Conservation (phyloP, 2,113 vertebrate species). For the Corythornis vintsioides region DNA sequence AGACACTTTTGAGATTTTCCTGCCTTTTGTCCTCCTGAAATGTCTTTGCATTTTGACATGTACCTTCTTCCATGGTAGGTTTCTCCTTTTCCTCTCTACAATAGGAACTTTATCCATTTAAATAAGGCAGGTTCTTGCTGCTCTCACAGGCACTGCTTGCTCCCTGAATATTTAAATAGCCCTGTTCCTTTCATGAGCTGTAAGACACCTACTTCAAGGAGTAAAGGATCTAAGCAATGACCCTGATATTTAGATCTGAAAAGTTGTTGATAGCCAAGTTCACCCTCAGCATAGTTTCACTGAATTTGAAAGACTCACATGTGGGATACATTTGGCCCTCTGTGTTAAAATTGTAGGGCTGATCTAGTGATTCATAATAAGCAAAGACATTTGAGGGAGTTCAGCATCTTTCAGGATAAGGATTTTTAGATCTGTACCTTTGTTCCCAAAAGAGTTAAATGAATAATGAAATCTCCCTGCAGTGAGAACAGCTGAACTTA, state of each 20-base stretch:
- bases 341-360: background rate
- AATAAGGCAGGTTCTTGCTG: background rate
- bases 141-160: background rate
- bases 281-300: background rate
- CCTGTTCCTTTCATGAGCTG: background rate
- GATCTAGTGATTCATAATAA: constrained; percentile 15
- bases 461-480: constrained; percentile 52
- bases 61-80: background rate
- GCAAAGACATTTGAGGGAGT: constrained; percentile 29
- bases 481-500: constrained; percentile 49
- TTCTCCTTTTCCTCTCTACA: background rate
- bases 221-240: constrained; percentile 14
- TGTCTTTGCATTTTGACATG: background rate
- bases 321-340: background rate
- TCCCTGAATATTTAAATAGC: constrained; percentile 38
- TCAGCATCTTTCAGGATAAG: constrained; percentile 6
- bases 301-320: background rate
- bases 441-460: constrained; percentile 50
- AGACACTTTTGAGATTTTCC: background rate
- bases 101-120: background rate
- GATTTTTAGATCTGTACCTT: constrained; percentile 52
- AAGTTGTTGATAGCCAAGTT: constrained; percentile 12
- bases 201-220: constrained; percentile 27
- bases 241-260: constrained; percentile 40
- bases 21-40: background rate